These are phyloP conservation scores for Panulirus ornatus DNA, from an alignment of 1,140 invertebrate genomes.

Conservation along the genomic window DNA sequence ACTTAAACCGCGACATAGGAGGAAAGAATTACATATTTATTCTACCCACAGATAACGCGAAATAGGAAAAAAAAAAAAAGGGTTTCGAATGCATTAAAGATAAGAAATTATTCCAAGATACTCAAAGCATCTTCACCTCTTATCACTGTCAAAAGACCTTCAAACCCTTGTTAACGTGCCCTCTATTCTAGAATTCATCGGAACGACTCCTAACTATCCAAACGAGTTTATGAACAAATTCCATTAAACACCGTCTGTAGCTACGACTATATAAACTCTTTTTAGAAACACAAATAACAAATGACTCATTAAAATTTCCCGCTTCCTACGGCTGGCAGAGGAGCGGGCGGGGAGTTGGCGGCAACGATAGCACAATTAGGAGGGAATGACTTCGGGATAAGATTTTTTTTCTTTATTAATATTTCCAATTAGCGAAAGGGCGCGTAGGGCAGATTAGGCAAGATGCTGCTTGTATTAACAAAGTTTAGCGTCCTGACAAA, in stretches of 20 bases:
- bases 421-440: slow-evolving; percentile 68
- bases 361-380: slow-evolving; percentile 66
- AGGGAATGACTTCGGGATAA: slow-evolving; percentile 46
- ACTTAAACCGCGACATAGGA: no score
- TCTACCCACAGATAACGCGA: no score
- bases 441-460: slow-evolving; percentile 61
- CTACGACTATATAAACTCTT: neutral
- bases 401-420: slow-evolving; percentile 71
- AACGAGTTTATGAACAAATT: neutral
- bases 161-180: no score
- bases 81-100: no score
- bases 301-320: slow-evolving; percentile 36
- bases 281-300: slow-evolving; percentile 54
- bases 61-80: no score
- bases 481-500: slow-evolving; percentile 70
- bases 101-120: no score
- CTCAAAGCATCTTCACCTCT: no score
- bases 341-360: neutral
- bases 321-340: neutral
- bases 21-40: no score
- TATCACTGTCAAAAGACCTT: no score
- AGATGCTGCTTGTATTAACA: slow-evolving; percentile 64
- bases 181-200: no score
- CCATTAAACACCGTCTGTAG: neutral
- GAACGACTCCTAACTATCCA: no score